These are phyloP conservation scores for Gouania willdenowi DNA, from an alignment of 2,797 vertebrate genomes.

Conservation along the genomic window DNA sequence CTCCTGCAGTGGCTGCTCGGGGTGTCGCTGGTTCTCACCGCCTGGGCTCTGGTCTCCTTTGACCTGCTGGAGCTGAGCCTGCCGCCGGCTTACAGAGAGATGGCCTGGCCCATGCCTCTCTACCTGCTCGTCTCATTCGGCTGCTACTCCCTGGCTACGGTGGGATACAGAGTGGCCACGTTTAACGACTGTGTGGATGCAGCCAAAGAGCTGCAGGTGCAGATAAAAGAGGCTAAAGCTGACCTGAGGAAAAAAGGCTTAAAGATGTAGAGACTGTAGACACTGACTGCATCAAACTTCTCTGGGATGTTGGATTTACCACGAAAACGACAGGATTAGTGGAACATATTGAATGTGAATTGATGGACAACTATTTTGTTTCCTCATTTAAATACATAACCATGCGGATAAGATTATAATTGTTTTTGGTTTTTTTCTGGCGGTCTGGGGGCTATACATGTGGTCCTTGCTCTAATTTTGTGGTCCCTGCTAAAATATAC, in stretches of 20 bases:
- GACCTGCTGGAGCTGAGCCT: slow-evolving; percentile 77
- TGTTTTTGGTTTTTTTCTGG: too few relatives aligned
- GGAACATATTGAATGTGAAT: too few relatives aligned
- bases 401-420: too few relatives aligned
- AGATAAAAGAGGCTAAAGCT: slow-evolving; percentile 81
- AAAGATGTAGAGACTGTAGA: slow-evolving; percentile 65
- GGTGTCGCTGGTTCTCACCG: slow-evolving; percentile 64
- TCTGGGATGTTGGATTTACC: too few relatives aligned
- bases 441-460: too few relatives aligned
- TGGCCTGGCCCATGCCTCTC: slow-evolving; percentile 86
- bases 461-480: too few relatives aligned
- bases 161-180: slow-evolving; percentile 88
- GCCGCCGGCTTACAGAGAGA: slow-evolving; percentile 71
- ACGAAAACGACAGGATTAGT: too few relatives aligned
- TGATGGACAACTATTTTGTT: too few relatives aligned
- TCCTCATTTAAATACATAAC: too few relatives aligned
- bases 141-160: slow-evolving; percentile 86
- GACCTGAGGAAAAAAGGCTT: slow-evolving; percentile 81
- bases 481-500: too few relatives aligned
- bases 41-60: slow-evolving; percentile 81
- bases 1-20: slow-evolving; percentile 83
- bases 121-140: slow-evolving; percentile 89
- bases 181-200: slow-evolving; percentile 93
- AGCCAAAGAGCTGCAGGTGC: slow-evolving; percentile 79
- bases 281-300: too few relatives aligned